Evolutionary conservation across 1,140 invertebrate genomes (phyloP).

Genomic region (Drosophila orena): DNA sequence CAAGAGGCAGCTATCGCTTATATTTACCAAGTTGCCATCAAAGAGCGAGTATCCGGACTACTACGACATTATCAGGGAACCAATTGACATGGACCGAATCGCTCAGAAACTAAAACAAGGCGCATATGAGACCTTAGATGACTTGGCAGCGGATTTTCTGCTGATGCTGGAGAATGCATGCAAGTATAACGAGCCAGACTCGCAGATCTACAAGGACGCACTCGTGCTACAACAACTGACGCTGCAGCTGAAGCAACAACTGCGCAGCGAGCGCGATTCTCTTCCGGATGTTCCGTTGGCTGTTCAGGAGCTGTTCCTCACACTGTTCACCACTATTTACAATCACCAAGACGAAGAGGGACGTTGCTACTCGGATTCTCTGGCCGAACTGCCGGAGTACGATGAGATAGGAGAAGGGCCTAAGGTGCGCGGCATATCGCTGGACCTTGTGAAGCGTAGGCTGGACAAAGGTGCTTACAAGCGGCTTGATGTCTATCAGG

Average conservation of each 20-base stretch:
- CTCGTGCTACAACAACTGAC: conserved; percentile 96
- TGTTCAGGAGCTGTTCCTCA: conserved; percentile 96
- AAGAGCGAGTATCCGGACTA: conserved; percentile 98
- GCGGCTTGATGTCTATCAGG: conserved; percentile 97
- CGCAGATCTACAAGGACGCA: conserved; percentile 99
- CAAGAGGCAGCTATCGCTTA: conserved; percentile 92
- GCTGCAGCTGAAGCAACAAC: conserved; percentile 95
- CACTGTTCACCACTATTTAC: conserved; percentile 96
- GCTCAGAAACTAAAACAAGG: conserved; percentile 93
- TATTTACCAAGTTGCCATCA: conserved; percentile 97
- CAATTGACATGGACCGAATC: conserved; percentile 98
- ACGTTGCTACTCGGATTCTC: conserved; percentile 97
- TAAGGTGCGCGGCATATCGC: conserved; percentile 91
- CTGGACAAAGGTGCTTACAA: conserved; percentile 95
- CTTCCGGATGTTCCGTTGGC: conserved; percentile 94
- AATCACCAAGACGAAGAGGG: conserved; percentile 99
- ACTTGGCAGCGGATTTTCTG: conserved; percentile 96
- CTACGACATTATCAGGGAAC: conserved; percentile 98
- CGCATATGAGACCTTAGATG: conserved; percentile 94
- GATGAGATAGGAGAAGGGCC: conserved; percentile 89
- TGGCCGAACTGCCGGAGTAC: conserved; percentile 96
- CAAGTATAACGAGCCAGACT: conserved; percentile 99
- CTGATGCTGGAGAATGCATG: conserved; percentile 99
- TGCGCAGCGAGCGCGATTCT: conserved; percentile 92
- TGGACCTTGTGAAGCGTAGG: conserved; percentile 94